Evolutionary conservation across 2,888 invertebrate genomes (phyloP).

Genomic region (Eurois occulta): DNA sequence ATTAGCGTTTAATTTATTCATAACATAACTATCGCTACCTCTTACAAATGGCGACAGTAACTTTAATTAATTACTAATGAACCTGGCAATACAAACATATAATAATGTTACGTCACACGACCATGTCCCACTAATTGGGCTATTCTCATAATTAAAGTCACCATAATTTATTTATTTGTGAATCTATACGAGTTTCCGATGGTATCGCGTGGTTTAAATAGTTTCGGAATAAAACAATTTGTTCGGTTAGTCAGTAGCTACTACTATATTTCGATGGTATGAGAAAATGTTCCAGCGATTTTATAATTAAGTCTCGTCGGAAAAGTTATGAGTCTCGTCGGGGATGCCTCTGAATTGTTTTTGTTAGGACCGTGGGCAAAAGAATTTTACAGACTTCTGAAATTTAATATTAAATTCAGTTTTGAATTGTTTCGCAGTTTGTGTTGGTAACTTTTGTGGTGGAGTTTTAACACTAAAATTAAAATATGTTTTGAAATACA

Average conservation of each 20-base stretch:
- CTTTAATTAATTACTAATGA: slow-evolving; percentile 51
- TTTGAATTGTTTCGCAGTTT: slow-evolving; percentile 33
- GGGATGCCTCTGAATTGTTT: slow-evolving; percentile 57
- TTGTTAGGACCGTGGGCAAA: slow-evolving; percentile 30
- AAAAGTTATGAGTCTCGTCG: slow-evolving; percentile 58
- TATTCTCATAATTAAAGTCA: slow-evolving; percentile 80
- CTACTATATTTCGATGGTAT: slow-evolving; percentile 61
- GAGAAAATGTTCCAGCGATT: slow-evolving; percentile 76
- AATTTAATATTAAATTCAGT: slow-evolving; percentile 45
- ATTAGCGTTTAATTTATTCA: slow-evolving; percentile 49
- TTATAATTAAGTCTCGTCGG: slow-evolving; percentile 79
- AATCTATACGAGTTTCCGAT: slow-evolving; percentile 70
- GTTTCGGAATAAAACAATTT: slow-evolving; percentile 84
- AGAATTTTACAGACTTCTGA: slow-evolving; percentile 49
- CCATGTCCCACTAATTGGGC: slow-evolving; percentile 79
- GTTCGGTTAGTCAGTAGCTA: slow-evolving; percentile 77
- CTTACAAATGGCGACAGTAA: slow-evolving; percentile 49
- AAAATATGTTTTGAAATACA: background rate
- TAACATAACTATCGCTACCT: slow-evolving; percentile 39
- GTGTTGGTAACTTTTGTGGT: slow-evolving; percentile 3
- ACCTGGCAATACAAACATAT: slow-evolving; percentile 44
- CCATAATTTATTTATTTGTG: slow-evolving; percentile 84
- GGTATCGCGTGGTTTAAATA: slow-evolving; percentile 80
- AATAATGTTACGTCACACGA: slow-evolving; percentile 63
- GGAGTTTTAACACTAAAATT: background rate